A percentile compares a stretch with the other conserved stretches of the same genome.
Evolutionary conservation across 2,888 invertebrate genomes (phyloP).

Genomic region (Hydriomena furcata): DNA sequence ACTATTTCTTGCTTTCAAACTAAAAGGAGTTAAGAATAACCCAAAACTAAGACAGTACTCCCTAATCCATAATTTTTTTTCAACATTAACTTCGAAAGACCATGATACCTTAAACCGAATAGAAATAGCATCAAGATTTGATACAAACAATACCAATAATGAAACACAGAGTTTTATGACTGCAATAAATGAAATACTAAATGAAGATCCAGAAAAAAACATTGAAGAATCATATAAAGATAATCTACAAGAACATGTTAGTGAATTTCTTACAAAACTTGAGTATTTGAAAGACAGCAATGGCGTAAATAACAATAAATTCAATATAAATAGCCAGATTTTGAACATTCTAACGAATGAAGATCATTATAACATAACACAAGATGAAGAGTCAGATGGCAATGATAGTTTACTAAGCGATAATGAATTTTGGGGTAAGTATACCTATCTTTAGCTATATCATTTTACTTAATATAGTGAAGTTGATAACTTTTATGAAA

Average conservation of each 20-base stretch:
- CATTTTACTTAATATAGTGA: no score
- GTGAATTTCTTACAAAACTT: conserved; percentile 45
- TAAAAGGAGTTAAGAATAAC: conserved; percentile 40
- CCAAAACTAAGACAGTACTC: conserved; percentile 48
- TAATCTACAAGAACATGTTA: conserved; percentile 38
- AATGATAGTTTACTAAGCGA: conserved; percentile 37
- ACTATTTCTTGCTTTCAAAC: conserved; percentile 49
- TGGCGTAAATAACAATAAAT: conserved; percentile 32
- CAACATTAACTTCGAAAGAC: conserved; percentile 50
- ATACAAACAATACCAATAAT: conserved; percentile 45
- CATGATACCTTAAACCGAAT: conserved; percentile 51
- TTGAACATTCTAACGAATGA: conserved; percentile 7
- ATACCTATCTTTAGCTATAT: no score
- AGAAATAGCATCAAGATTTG: conserved; percentile 44
- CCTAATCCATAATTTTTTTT: conserved; percentile 54
- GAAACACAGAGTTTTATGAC: conserved; percentile 43
- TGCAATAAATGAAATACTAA: conserved; percentile 53
- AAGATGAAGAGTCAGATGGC: conserved; percentile 15
- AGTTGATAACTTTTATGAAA: background rate
- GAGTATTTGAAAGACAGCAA: conserved; percentile 44
- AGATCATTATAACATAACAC: conserved; percentile 11
- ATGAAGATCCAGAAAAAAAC: conserved; percentile 43
- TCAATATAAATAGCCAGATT: conserved; percentile 22
- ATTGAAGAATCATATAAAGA: conserved; percentile 36
- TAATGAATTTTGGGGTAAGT: conserved; percentile 62